Evolutionary conservation across 2,113 vertebrate genomes (phyloP).

Genomic region (Cnemophilus loriae): DNA sequence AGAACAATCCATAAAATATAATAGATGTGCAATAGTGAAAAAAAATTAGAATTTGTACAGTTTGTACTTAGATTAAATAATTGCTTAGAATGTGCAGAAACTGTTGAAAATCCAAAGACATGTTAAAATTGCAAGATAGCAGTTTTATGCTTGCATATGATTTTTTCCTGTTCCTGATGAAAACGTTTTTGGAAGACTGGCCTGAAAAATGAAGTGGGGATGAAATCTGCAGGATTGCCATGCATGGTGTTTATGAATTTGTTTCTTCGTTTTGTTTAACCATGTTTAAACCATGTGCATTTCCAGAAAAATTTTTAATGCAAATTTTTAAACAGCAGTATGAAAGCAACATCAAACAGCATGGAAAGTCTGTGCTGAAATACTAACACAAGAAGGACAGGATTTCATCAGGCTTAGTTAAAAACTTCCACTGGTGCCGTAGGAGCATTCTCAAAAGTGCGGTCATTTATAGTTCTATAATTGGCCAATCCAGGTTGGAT

Average conservation of each 20-base stretch:
- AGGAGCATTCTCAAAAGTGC: neutral
- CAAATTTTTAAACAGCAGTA: neutral
- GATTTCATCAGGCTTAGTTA: neutral
- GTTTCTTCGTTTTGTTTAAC: neutral
- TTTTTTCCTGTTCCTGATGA: neutral
- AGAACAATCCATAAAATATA: neutral
- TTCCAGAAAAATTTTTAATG: neutral
- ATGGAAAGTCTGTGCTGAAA: neutral
- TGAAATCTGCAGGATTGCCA: neutral
- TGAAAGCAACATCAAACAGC: neutral
- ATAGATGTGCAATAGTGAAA: neutral
- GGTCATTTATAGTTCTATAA: conserved; percentile 26
- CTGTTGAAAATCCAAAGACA: neutral
- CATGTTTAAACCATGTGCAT: neutral
- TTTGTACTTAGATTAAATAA: neutral
- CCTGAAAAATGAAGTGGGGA: neutral
- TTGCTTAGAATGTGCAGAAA: neutral
- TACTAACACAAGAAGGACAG: neutral
- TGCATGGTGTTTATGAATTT: neutral
- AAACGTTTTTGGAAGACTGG: neutral
- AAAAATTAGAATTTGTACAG: neutral
- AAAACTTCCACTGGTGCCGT: neutral
- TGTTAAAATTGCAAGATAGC: neutral
- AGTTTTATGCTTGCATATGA: neutral
- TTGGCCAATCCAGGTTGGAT: neutral